Base-by-base conservation (phyloP, 2,113 vertebrate species). In the Gadus chalcogrammus region DNA sequence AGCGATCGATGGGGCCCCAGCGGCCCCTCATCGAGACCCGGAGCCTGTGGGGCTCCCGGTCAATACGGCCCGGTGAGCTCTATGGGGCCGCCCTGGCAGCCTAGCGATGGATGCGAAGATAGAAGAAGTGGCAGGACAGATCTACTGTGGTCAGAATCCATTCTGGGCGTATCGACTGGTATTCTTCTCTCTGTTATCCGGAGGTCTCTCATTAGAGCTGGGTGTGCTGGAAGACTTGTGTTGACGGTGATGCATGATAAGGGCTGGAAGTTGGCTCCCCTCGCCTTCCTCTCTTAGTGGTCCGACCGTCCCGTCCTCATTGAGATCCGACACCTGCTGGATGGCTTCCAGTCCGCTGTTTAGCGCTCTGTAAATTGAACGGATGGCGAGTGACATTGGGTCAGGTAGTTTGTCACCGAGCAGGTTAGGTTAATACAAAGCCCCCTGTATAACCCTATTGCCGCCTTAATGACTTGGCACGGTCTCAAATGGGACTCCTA, bases 371-470 rank as follows among this genome's bases (percentile, higher is more conserved):
- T 72, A 58, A 83, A 80, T 79, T 74, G 71, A 84, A 77, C 66
- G 22, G 68, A 71, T 65, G 66, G 15, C 73, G 67, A 78, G 73
- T 62, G 48, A 61, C 68, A 73, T 85, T 71, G 77, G 56, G 58
- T 77, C 73, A 61, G 72, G 74, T 80, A 76, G 60, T 88, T 84
- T 73, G 67, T 83, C 82, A 79, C 15, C 24, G 69, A 77, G 38
- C 76, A 55, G 59, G 64, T n/a, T 58, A 48, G 59, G 68, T 79
- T 67, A 82, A 79, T 83, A 72, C 63, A 52, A 16, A n/a, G 42
- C 15, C 5, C 67, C 64, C 55, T 0, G 13, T 61, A 60, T 68
- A 71, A 73, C 60, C 53, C 17, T 48, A 13, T 48, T 48, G 42
- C 42, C 2, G 69, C 67, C 61, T 68, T 65, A 80, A 81, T 70